phyloP scores from a whole-genome alignment of 2,888 invertebrate genomes.

The Helicoverpa assulta region DNA sequence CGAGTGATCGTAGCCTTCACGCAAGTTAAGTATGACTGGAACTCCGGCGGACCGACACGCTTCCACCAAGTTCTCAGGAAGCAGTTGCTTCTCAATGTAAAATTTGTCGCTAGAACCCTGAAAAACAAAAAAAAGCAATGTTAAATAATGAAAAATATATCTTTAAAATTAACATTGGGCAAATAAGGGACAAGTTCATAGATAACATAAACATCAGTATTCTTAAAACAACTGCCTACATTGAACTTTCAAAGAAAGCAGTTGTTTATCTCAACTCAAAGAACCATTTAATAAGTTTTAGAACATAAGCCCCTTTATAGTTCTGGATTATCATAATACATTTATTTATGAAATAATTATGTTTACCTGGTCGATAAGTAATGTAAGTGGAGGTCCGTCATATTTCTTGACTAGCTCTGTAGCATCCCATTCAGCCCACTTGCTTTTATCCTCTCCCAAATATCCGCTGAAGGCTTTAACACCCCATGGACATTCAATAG shows the following conservation, averaged over 20 bases:
- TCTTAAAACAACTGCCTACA: too few species aligned
- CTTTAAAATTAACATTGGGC: too few species aligned
- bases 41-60: conserved; percentile 93
- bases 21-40: conserved; percentile 92
- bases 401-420: conserved; percentile 95
- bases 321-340: too few species aligned
- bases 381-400: conserved; percentile 94
- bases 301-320: too few species aligned
- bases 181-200: too few species aligned
- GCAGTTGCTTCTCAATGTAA: conserved; percentile 93
- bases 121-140: conserved; percentile 38
- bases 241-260: too few species aligned
- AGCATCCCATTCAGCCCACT: conserved; percentile 97
- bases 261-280: too few species aligned
- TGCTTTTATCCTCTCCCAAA: conserved; percentile 92
- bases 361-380: conserved; percentile 96
- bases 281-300: too few species aligned
- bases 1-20: conserved; percentile 98
- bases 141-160: too few species aligned
- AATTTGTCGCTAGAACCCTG: conserved; percentile 96
- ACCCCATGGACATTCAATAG: conserved; percentile 96
- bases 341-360: too few species aligned
- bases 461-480: conserved; percentile 95
- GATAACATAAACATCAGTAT: too few species aligned
- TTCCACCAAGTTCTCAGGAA: conserved; percentile 95